A percentile compares a stretch with the other conserved stretches of the same genome.
Conservation (phyloP, 2,797 vertebrate genomes). For the Ataeniobius toweri region DNA sequence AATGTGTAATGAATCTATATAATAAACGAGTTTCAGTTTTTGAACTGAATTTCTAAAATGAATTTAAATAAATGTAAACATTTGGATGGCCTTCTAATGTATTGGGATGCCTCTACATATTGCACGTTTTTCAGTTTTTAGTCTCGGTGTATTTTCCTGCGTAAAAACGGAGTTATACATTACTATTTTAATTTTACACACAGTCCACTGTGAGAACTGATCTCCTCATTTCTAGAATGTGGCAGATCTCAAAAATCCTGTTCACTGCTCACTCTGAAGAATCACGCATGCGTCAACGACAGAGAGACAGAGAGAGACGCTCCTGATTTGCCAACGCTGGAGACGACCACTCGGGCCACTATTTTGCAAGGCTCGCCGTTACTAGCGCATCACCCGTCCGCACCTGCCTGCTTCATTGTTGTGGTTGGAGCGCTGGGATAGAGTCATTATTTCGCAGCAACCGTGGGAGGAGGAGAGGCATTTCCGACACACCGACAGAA, state of each 20-base stretch:
- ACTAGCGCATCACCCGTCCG: constrained; percentile 73
- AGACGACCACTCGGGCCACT: constrained; percentile 67
- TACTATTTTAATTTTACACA: not conserved
- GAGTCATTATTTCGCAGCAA: constrained; percentile 81
- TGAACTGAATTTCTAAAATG: not conserved
- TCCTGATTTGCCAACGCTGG: constrained; percentile 70
- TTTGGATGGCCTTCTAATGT: not conserved
- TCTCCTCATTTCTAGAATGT: constrained; percentile 17
- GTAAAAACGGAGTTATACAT: not conserved
- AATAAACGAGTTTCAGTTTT: not conserved
- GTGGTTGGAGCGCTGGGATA: constrained; percentile 69
- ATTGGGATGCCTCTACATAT: not conserved
- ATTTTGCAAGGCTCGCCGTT: constrained; percentile 71
- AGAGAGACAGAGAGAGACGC: constrained; percentile 44
- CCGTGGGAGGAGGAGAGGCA: constrained; percentile 69
- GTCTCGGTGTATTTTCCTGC: not conserved
- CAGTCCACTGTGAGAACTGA: not conserved
- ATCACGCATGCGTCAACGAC: constrained; percentile 72
- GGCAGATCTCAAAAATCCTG: constrained; percentile 36
- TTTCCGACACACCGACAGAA: constrained; percentile 78
- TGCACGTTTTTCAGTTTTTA: not conserved
- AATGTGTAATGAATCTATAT: not conserved
- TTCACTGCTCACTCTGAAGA: constrained; percentile 23
- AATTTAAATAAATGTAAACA: not conserved
- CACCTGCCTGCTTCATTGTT: constrained; percentile 74